A percentile compares a stretch with the other conserved stretches of the same genome.
phyloP scores from a whole-genome alignment of 53 echinoderm and acorn worm genomes.

The Stichopus horrens region DNA sequence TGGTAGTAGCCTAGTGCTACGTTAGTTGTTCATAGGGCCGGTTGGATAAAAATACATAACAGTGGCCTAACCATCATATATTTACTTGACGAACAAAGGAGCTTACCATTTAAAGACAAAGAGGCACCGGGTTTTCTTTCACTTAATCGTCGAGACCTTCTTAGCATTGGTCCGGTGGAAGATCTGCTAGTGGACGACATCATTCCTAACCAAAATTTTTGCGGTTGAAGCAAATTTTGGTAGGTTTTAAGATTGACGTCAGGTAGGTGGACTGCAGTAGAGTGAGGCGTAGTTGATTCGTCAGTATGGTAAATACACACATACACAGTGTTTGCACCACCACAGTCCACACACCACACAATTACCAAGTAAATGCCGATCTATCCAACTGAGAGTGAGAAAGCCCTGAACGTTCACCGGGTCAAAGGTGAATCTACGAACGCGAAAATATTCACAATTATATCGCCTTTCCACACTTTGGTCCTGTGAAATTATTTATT shows the following conservation, averaged over 20 bases:
- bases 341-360: background rate
- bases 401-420: background rate
- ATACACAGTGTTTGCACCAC: background rate
- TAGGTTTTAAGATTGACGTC: constrained; percentile 37
- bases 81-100: constrained; percentile 40
- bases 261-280: background rate
- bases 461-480: no score
- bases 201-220: constrained; percentile 45
- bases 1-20: no score
- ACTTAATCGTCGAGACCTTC: constrained; percentile 92
- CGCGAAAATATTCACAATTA: background rate
- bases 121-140: constrained; percentile 91
- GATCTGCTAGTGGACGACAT: constrained; percentile 80
- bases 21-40: no score
- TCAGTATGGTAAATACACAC: constrained; percentile 4
- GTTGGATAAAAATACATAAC: background rate
- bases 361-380: background rate
- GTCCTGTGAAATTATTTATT: no score
- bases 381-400: background rate
- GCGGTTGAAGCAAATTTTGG: constrained; percentile 39
- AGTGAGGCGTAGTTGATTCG: constrained; percentile 44
- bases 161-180: constrained; percentile 80
- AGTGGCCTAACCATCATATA: background rate
- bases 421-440: background rate
- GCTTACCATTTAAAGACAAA: constrained; percentile 93